These are phyloP conservation scores for Stramonita haemastoma DNA, from an alignment of 2,888 invertebrate genomes.

Conservation along the genomic window DNA sequence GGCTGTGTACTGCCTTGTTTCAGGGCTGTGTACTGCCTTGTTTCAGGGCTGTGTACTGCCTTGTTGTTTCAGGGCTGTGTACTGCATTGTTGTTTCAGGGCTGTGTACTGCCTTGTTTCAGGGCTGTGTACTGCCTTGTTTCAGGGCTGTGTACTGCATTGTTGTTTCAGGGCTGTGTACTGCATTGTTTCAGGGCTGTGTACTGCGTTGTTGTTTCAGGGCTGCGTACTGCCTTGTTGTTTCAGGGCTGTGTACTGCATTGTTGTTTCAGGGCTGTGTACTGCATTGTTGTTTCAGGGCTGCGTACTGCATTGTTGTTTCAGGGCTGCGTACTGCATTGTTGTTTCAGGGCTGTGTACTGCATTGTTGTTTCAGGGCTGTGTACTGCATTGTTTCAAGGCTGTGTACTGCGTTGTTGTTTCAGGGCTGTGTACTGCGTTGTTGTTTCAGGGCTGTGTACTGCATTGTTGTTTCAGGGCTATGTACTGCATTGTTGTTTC, in stretches of 20 bases:
- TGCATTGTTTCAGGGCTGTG: slow-evolving; percentile 93
- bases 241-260: slow-evolving; percentile 91
- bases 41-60: slow-evolving; percentile 77
- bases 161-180: too few species aligned
- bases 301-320: slow-evolving; percentile 92
- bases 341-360: slow-evolving; percentile 93
- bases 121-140: slow-evolving; percentile 91
- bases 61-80: too few species aligned
- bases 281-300: slow-evolving; percentile 89
- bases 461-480: slow-evolving; percentile 89
- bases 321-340: slow-evolving; percentile 89
- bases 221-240: slow-evolving; percentile 91
- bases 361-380: too few species aligned
- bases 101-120: too few species aligned
- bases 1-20: slow-evolving; percentile 82
- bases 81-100: slow-evolving; percentile 91
- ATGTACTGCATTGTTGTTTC: slow-evolving; percentile 93
- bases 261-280: too few species aligned
- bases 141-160: slow-evolving; percentile 91
- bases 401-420: slow-evolving; percentile 91
- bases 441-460: too few species aligned
- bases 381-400: slow-evolving; percentile 92
- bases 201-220: too few species aligned
- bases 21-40: slow-evolving; percentile 86
- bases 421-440: slow-evolving; percentile 91